These are phyloP conservation scores for Eidolon helvum DNA, from an alignment of 2,113 vertebrate genomes.

Conservation along the genomic window DNA sequence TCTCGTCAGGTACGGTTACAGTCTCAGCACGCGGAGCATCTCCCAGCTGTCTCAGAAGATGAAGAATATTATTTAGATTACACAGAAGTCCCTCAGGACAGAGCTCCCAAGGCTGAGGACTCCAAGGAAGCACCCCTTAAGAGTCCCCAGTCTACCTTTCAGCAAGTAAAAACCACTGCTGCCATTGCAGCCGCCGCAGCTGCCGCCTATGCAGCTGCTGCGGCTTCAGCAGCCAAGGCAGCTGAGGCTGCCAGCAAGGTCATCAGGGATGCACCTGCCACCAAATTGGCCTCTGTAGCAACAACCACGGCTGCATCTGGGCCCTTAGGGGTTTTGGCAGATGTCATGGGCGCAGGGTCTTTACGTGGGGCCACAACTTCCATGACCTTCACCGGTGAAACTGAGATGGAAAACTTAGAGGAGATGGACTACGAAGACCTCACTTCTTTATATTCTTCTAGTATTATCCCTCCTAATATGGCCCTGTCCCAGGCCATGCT, in stretches of 20 bases:
- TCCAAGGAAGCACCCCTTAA: rapidly evolving
- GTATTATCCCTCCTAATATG: rapidly evolving
- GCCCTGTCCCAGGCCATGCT: not conserved
- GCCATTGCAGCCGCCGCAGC: rapidly evolving
- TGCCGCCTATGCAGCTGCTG: rapidly evolving
- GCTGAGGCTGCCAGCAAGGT: not conserved
- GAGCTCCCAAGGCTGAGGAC: no score
- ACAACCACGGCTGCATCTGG: rapidly evolving
- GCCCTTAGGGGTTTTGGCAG: not conserved
- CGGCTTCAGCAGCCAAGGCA: not conserved
- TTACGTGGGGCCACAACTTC: not conserved
- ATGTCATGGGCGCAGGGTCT: not conserved
- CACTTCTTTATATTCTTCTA: rapidly evolving
- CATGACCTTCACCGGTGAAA: rapidly evolving
- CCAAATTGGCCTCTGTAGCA: not conserved
- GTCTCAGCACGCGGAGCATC: not conserved
- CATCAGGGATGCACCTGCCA: not conserved
- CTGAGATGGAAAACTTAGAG: not conserved
- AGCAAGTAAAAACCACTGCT: not conserved
- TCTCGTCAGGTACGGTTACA: rapidly evolving
- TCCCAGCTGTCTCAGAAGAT: not conserved
- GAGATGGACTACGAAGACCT: rapidly evolving
- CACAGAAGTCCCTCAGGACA: rapidly evolving
- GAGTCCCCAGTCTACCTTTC: rapidly evolving
- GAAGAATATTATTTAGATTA: rapidly evolving